Base-by-base conservation (phyloP, 2,113 vertebrate genomes). In the Labrus mixtus region DNA sequence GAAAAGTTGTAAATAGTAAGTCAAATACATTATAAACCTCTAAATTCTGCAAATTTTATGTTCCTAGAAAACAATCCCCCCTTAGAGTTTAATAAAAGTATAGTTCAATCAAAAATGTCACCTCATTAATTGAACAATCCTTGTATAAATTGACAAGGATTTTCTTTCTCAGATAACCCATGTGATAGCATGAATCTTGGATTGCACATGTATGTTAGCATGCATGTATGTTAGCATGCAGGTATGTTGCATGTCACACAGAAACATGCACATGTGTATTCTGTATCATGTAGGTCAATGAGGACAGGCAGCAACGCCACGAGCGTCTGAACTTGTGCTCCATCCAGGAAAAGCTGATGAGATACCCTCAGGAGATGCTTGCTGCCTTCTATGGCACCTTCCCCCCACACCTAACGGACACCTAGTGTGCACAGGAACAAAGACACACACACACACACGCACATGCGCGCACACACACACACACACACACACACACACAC, bases 291-390 rank as follows among this genome's bases (percentile, higher is more conserved):
- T 84, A 88, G 90, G 88, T 89, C 89, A 90, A 20, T 69, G 15
- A 90, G 82, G 82, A 91, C 86, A 79, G 48, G 73, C 50, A 81
- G 60, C 81, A 83, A 64, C n/a, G 87, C 90, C 82, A 82, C 67
- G 58, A 93, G 89, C 76, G 1, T 69, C 84, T 90, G 76, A 92
- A 87, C 87, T 71, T 79, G 78, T 82, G 82, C 66, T 83, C 67
- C 86, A 64, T 89, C 88, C 87, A 89, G 87, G 92, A 91, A 91
- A 90, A 83, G 79, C 89, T 89, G 86, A 87, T 77, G 83, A 90
- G 77, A 45, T 88, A 79, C 84, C 90, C 91, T 83, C 68, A 86
- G 90, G 92, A 91, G 80, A 85, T 82, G 76, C 46, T 48, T 15
- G 7, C 15, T 85, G 76, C 70, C 58, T 91, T 90, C 80, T 54